These are phyloP conservation scores for Diplosoma virens DNA, from an alignment of 23 tunicate genomes.

Conservation along the genomic window DNA sequence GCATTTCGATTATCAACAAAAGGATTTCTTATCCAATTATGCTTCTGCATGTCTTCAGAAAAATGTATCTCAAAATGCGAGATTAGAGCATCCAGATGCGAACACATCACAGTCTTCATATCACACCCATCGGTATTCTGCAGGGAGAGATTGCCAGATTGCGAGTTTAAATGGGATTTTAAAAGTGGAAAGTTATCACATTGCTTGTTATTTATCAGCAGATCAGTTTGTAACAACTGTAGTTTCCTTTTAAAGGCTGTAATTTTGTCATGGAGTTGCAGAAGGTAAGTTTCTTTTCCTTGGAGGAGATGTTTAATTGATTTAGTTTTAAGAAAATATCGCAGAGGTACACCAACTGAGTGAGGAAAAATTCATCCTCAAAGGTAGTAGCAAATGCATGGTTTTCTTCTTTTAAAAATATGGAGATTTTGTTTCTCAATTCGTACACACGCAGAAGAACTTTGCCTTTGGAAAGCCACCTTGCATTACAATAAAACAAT, in stretches of 20 bases:
- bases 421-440: too few species aligned
- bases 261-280: too few species aligned
- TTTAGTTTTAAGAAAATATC: too few species aligned
- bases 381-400: too few species aligned
- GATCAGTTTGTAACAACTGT: conserved; percentile 19
- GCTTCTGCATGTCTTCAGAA: conserved; percentile 36
- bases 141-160: conserved; percentile 27
- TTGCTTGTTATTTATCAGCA: conserved; percentile 31
- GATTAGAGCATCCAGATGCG: conserved; percentile 34
- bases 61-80: conserved; percentile 20
- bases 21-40: conserved; percentile 28
- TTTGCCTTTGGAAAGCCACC: too few species aligned
- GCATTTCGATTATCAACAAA: conserved; percentile 30
- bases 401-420: too few species aligned
- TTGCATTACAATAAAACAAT: too few species aligned
- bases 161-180: conserved; percentile 29
- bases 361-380: too few species aligned
- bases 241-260: conserved; percentile 20
- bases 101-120: conserved; percentile 22
- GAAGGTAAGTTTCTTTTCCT: too few species aligned
- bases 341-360: too few species aligned
- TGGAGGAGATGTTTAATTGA: too few species aligned
- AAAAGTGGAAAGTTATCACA: conserved; percentile 31
- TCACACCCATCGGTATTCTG: conserved; percentile 30
- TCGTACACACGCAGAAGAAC: too few species aligned